Evolutionary conservation across 2,113 vertebrate genomes (phyloP).

Genomic region (Indicator indicator): DNA sequence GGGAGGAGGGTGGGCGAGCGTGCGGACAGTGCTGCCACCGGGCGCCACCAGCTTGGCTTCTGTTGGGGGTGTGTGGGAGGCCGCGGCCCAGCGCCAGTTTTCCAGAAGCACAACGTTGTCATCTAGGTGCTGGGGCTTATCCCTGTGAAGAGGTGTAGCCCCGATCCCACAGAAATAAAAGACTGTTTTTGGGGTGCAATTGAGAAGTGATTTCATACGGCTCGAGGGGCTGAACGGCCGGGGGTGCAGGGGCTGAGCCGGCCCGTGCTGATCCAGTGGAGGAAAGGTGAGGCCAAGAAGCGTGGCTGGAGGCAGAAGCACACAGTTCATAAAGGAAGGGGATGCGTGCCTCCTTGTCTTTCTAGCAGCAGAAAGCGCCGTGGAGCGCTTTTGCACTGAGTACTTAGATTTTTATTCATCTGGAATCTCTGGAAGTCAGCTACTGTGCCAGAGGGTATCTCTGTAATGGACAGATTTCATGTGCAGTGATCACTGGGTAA

Average conservation of each 20-base stretch:
- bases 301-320: accelerated
- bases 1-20: accelerated
- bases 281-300: accelerated
- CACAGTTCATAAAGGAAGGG: accelerated
- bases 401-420: accelerated
- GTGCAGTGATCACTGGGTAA: accelerated
- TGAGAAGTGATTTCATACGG: accelerated
- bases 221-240: accelerated
- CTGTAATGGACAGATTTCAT: accelerated
- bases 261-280: accelerated
- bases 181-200: not conserved
- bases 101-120: too few relatives aligned
- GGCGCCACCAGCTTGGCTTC: too few relatives aligned
- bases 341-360: not conserved
- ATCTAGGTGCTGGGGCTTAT: too few relatives aligned
- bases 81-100: not conserved
- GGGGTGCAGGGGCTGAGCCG: not conserved
- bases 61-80: accelerated
- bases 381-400: not conserved
- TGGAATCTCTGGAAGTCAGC: not conserved
- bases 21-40: accelerated
- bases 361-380: accelerated
- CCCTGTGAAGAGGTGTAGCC: not conserved
- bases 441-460: accelerated
- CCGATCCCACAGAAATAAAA: not conserved